phyloP scores from a whole-genome alignment of 2,888 invertebrate genomes.

The Mayetiola destructor region DNA sequence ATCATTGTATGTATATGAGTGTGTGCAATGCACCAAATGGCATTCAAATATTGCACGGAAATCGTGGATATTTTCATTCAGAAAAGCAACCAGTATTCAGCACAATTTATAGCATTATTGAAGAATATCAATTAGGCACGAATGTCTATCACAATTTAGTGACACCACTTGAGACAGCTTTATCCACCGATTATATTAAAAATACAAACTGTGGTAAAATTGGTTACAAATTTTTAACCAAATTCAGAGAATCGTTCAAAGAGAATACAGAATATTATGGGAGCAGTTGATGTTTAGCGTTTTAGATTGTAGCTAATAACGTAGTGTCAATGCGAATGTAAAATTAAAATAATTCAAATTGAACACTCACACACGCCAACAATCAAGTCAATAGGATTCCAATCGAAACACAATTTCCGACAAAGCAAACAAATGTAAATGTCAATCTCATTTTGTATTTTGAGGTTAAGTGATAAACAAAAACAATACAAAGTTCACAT shows the following conservation, averaged over 20 bases:
- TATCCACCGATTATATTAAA: slow-evolving; percentile 41
- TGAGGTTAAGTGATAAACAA: too few relatives aligned
- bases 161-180: slow-evolving; percentile 31
- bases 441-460: too few relatives aligned
- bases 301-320: too few relatives aligned
- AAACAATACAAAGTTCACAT: too few relatives aligned
- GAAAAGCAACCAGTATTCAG: slow-evolving; percentile 76
- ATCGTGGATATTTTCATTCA: slow-evolving; percentile 70
- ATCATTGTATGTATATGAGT: slow-evolving; percentile 92
- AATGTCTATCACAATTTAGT: slow-evolving; percentile 49
- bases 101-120: slow-evolving; percentile 42
- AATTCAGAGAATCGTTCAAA: slow-evolving; percentile 33
- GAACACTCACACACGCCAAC: neutral
- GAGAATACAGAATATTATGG: slow-evolving; percentile 26
- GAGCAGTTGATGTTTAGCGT: slow-evolving; percentile 8
- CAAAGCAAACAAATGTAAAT: too few relatives aligned
- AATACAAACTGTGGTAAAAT: slow-evolving; percentile 52
- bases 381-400: neutral
- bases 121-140: slow-evolving; percentile 47
- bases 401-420: neutral
- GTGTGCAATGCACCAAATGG: slow-evolving; percentile 57
- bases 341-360: neutral
- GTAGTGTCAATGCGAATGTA: neutral
- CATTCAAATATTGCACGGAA: slow-evolving; percentile 76
- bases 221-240: slow-evolving; percentile 38